Conservation (phyloP, 30 jellyfish, hydroid and myxozoan genomes). For the Sanderia malayensis region DNA sequence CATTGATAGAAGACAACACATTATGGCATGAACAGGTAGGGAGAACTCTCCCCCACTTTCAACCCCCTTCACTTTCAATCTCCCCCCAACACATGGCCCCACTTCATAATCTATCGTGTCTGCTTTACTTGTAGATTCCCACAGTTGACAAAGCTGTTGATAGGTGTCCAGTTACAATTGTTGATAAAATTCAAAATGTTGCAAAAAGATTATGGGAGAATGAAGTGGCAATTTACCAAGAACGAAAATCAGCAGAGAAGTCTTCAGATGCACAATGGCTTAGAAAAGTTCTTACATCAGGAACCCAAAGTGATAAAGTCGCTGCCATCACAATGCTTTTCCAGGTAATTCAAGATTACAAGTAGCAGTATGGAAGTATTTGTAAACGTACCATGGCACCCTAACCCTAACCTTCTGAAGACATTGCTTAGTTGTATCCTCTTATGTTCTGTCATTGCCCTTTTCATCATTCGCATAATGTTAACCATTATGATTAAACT, state of each 20-base stretch:
- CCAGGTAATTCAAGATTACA: slow-evolving; percentile 48
- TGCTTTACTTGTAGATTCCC: slow-evolving; percentile 3
- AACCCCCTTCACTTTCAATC: too few species aligned
- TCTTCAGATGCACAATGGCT: slow-evolving; percentile 91
- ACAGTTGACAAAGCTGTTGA: not conserved
- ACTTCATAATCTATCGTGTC: too few species aligned
- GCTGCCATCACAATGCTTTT: slow-evolving; percentile 84
- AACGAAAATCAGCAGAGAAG: slow-evolving; percentile 58
- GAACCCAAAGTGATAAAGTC: slow-evolving; percentile 87
- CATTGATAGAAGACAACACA: slow-evolving; percentile 9
- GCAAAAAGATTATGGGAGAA: slow-evolving; percentile 62
- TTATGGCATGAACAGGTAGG: slow-evolving; percentile 74
- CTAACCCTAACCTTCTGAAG: too few species aligned
- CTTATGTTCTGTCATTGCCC: too few species aligned
- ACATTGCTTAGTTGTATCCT: too few species aligned
- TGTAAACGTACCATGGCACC: too few species aligned
- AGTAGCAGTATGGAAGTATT: not conserved
- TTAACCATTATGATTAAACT: too few species aligned
- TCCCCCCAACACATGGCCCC: too few species aligned
- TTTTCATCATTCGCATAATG: too few species aligned
- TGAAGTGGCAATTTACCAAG: slow-evolving; percentile 71
- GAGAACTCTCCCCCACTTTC: too few species aligned
- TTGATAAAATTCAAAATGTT: slow-evolving; percentile 20
- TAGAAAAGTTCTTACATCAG: slow-evolving; percentile 85
- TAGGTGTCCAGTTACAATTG: not conserved